Percentiles rank a stretch among this genome's conserved stretches.
Evolutionary conservation across 64 coral and sea anemone genomes (phyloP).

Genomic region (Astreopora myriophthalma): DNA sequence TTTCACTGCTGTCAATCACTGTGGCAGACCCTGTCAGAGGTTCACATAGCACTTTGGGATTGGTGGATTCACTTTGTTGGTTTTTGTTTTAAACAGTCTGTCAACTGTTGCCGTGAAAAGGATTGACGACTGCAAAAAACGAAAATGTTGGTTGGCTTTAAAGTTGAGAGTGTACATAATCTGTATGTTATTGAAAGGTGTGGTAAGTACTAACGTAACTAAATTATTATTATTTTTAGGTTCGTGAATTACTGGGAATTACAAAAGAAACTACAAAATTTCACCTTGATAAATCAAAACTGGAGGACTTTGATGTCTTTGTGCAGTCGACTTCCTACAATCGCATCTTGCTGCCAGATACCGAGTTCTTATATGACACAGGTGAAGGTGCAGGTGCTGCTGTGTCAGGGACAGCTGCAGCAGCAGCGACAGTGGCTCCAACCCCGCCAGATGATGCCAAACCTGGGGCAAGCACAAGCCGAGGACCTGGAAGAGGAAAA

Average conservation of each 20-base stretch:
- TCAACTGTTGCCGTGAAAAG: no score
- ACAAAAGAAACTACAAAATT: conserved; percentile 88
- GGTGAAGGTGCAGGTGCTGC: conserved; percentile 8
- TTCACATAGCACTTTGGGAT: no score
- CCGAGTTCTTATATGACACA: conserved; percentile 96
- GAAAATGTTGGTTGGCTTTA: no score
- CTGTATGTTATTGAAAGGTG: no score
- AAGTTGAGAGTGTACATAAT: no score
- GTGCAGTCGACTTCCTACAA: conserved; percentile 98
- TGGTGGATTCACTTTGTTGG: no score
- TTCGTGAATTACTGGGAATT: conserved; percentile 81
- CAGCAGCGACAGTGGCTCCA: neutral
- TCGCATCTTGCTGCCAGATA: conserved; percentile 80
- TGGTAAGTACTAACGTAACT: no score
- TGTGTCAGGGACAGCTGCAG: neutral
- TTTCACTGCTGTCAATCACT: no score
- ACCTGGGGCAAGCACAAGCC: conserved; percentile 39
- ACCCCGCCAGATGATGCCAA: neutral
- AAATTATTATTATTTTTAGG: conserved; percentile 34
- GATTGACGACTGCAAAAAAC: no score
- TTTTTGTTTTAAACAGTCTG: no score
- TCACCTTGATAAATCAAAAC: conserved; percentile 84
- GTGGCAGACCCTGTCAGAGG: no score
- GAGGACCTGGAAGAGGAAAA: conserved; percentile 49
- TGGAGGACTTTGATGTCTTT: conserved; percentile 99